Base-by-base conservation (phyloP, 1,140 invertebrate genomes). In the Drosophila setifemur region DNA sequence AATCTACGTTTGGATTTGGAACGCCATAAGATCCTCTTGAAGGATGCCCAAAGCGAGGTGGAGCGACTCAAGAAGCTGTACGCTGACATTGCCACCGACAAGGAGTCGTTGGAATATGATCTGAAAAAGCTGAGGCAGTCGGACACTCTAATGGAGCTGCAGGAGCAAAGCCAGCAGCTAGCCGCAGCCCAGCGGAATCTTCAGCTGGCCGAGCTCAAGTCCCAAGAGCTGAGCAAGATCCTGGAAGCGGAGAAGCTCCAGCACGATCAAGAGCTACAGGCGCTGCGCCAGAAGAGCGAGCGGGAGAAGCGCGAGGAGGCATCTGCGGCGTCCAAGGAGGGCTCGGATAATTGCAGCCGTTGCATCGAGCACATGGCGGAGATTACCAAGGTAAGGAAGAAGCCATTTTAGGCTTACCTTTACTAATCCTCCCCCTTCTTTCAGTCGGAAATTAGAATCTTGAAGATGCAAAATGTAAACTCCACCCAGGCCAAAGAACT, bases 1-100 rank as follows among this genome's bases (percentile, higher is more conserved):
- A 54, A 71, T 35, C 4, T 75, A 11, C 61, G 61, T 3, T 18
- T 88, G 6, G 89, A 90, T 1, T 42, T 90, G 35, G 89, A 90
- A 39, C 73, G 79, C 0, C 72, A 89, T 5, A 90, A 86, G 39
- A 89, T 90, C 6, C 21, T 88, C 4, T 42, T 90, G 0, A 83
- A 90, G 19, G 87, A 90, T 64, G 61, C 89, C 1, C 76, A 88
- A 25, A 58, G 77, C 7, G 89, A 90, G 50, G 87, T 87, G 31
- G 72, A 90, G 16, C 79, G 89, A 0, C n/a, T 90, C 0, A 90
- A 90, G 35, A 79, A 76, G 19, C 49, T 89, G 2, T 90, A 90
- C 23, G 45, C 89, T n/a, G 83, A 88, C 4, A 88, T 90, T 11
- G 70, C 76, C 39, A 86, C 73, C 8, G 79, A 87, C 4, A 90